Conservation (phyloP, 1,140 invertebrate genomes). For the Hyphantria cunea region DNA sequence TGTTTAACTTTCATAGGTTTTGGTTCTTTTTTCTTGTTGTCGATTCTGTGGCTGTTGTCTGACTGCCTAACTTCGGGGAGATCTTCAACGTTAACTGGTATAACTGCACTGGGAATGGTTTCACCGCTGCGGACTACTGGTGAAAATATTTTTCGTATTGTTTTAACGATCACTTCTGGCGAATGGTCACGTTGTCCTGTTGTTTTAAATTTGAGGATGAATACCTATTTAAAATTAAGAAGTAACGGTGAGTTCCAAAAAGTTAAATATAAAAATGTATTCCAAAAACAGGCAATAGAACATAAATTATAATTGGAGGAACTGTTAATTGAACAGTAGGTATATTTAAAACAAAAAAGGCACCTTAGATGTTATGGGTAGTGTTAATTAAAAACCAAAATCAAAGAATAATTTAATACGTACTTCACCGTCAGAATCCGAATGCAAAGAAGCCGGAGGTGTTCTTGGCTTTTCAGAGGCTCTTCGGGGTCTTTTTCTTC, state of each 20-base stretch:
- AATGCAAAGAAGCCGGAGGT: constrained; percentile 64
- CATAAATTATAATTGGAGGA: too few species aligned
- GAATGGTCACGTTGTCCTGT: constrained; percentile 57
- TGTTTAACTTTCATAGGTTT: constrained; percentile 33
- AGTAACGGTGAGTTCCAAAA: too few species aligned
- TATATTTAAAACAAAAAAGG: too few species aligned
- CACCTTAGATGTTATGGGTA: too few species aligned
- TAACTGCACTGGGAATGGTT: constrained; percentile 74
- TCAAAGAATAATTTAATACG: constrained; percentile 2
- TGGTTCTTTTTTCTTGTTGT: constrained; percentile 35
- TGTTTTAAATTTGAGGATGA: constrained; percentile 73
- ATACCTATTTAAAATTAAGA: constrained; percentile 74
- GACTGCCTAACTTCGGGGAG: constrained; percentile 63
- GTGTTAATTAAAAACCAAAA: too few species aligned
- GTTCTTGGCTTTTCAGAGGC: constrained; percentile 73
- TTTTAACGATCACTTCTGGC: constrained; percentile 88
- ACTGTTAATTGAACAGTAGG: too few species aligned
- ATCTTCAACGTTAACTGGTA: constrained; percentile 77
- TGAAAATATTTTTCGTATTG: constrained; percentile 89
- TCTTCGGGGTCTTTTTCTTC: constrained; percentile 69
- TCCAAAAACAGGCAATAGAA: too few species aligned
- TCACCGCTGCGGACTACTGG: constrained; percentile 84
- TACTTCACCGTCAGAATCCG: constrained; percentile 75
- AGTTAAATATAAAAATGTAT: too few species aligned
- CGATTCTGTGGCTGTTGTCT: constrained; percentile 33